A percentile compares a stretch with the other conserved stretches of the same genome.
Evolutionary conservation across 2,888 invertebrate species (phyloP).

Genomic region (Diarsia brunnea): DNA sequence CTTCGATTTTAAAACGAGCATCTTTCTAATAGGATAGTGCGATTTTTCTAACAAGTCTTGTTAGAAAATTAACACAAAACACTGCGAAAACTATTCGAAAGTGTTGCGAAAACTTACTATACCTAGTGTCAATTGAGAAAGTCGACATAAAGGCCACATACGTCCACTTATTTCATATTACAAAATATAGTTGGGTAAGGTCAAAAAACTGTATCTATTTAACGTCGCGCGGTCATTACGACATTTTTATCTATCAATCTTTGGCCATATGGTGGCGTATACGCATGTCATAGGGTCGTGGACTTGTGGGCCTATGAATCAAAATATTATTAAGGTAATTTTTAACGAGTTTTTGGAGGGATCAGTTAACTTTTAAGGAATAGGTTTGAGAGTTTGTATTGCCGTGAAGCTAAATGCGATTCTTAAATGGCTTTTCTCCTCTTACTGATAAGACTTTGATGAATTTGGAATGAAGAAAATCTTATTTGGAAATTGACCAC

Average conservation of each 20-base stretch:
- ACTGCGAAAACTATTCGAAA: not conserved
- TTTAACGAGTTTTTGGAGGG: conserved; percentile 45
- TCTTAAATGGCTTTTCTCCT: not conserved
- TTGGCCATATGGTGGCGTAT: conserved; percentile 71
- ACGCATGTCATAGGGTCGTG: conserved; percentile 39
- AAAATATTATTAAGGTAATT: conserved; percentile 59
- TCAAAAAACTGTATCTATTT: conserved; percentile 70
- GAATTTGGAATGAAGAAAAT: not conserved
- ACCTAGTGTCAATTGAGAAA: conserved; percentile 24
- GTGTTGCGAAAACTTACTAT: not conserved
- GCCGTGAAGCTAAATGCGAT: not conserved
- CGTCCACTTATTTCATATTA: conserved; percentile 27
- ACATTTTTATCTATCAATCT: conserved; percentile 74
- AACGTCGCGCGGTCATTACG: conserved; percentile 78
- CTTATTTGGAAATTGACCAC: not conserved
- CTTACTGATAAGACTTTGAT: not conserved
- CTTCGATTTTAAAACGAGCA: not conserved
- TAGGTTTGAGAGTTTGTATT: not conserved
- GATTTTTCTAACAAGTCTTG: not conserved
- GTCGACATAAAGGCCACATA: conserved; percentile 15
- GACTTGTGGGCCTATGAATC: conserved; percentile 61
- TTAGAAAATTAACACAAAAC: conserved; percentile 11
- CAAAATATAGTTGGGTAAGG: conserved; percentile 54
- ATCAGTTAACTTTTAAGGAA: not conserved
- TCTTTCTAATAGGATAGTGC: not conserved